Percentiles rank a stretch among this genome's conserved stretches.
These are phyloP conservation scores for Mionectes olivaceus DNA, from an alignment of 2,797 vertebrate genomes.

Conservation along the genomic window DNA sequence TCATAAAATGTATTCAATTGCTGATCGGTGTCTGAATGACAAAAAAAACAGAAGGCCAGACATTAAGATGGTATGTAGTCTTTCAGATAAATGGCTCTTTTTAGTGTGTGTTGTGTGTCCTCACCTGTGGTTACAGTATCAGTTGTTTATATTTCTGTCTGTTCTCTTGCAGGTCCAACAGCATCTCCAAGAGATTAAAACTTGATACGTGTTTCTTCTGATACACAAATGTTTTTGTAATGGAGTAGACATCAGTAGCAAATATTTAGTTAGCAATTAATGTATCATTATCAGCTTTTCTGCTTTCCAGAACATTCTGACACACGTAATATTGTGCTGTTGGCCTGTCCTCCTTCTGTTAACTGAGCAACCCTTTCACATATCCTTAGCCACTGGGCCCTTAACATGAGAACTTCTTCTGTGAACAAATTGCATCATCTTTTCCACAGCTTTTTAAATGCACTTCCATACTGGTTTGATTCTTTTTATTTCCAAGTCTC, in stretches of 20 bases:
- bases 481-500: neutral
- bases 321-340: neutral
- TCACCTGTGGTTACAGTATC: neutral
- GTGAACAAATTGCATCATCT: neutral
- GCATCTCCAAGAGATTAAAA: conserved; percentile 67
- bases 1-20: conserved; percentile 85
- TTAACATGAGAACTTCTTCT: neutral
- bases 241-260: neutral
- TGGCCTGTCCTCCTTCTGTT: neutral
- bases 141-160: neutral
- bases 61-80: conserved; percentile 83
- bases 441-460: neutral
- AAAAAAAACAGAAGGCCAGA: conserved; percentile 89
- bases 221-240: neutral
- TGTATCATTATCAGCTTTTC: neutral
- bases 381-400: neutral
- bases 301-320: conserved; percentile 1
- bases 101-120: neutral
- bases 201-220: neutral
- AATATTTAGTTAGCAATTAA: neutral
- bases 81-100: neutral
- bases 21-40: conserved; percentile 87
- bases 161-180: conserved; percentile 77
- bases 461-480: neutral
- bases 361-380: neutral